Evolutionary conservation across 2,888 invertebrate genomes (phyloP), one percentile per base, ranked within the genome.

Genomic region (Amphipyra berbera): DNA sequence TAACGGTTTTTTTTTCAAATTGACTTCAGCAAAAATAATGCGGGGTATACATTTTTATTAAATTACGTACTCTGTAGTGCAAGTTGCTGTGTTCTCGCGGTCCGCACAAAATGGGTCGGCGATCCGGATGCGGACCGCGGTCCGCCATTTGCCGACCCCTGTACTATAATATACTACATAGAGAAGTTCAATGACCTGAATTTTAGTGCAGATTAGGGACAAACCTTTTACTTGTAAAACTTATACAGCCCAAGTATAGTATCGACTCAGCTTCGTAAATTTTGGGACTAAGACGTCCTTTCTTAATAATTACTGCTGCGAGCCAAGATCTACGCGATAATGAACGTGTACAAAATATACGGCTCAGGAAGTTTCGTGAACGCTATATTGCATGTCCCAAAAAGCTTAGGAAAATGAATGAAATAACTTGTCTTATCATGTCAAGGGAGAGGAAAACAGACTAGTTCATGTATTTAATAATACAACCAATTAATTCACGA

Each of bases 311-410:
- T 13, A 12, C 15, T 21, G 6, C 35, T 13, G 38, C 33, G 10
- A 35, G 9, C 21, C 3, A 21, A 37, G 15, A 49, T 49, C 13
- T 40, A 40, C 35, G 38, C 7, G 13, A 14, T 46, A 56, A 45
- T 27, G 40, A 56, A 48, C 30, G 56, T 48, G 40, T 27, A 65
- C 33, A 48, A 48, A 65, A 69, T 68, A 55, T 47, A 41, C 30
- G 38, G 15, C 35, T 54, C 8, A n/a, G 12, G 21, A 5, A 30
- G n/a, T 13, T 15, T 27, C 38, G 12, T 41, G 9, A 33, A 35
- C 13, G 41, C 46, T 21, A n/a, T 55, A 69, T 64, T 64, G 30
- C 44, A 15, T 52, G 50, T 13, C 49, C 13, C 7, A 52, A 64
- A 33, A 27, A 44, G 44, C 71, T 70, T 59, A 48, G 37, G 44